These are phyloP conservation scores for Halyomorpha halys DNA, from an alignment of 1,140 invertebrate species.

Conservation along the genomic window DNA sequence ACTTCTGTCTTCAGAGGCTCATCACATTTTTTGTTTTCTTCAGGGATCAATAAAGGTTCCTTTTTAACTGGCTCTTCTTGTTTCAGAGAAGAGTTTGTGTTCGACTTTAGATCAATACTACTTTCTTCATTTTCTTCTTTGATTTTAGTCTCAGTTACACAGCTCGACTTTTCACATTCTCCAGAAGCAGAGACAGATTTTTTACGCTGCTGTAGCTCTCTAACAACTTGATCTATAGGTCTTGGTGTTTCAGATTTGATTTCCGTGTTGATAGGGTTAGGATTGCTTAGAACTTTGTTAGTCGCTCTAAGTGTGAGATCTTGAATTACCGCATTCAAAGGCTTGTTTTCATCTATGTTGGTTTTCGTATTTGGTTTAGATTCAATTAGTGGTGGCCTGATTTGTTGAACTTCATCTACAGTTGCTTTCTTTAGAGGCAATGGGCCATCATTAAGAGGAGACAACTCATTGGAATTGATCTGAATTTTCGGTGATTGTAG, in stretches of 20 bases:
- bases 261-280: not conserved
- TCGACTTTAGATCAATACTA: conserved; percentile 17
- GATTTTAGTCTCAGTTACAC: not conserved
- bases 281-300: conserved; percentile 19
- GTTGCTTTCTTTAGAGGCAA: no score
- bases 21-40: not conserved
- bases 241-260: conserved; percentile 20
- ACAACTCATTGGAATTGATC: no score
- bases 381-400: not conserved
- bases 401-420: not conserved
- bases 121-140: conserved; percentile 26
- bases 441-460: no score
- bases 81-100: conserved; percentile 22
- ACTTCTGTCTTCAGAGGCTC: not conserved
- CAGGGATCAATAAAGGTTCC: not conserved
- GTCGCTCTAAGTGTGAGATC: conserved; percentile 26
- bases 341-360: conserved; percentile 23
- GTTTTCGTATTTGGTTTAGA: not conserved
- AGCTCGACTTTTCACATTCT: conserved; percentile 10
- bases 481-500: no score
- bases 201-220: conserved; percentile 26
- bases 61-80: conserved; percentile 28
- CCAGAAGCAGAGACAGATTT: conserved; percentile 11
- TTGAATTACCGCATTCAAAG: conserved; percentile 29
- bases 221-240: conserved; percentile 27